Evolutionary conservation across 2,113 vertebrate species (phyloP).

Genomic region (Chunga burmeisteri): DNA sequence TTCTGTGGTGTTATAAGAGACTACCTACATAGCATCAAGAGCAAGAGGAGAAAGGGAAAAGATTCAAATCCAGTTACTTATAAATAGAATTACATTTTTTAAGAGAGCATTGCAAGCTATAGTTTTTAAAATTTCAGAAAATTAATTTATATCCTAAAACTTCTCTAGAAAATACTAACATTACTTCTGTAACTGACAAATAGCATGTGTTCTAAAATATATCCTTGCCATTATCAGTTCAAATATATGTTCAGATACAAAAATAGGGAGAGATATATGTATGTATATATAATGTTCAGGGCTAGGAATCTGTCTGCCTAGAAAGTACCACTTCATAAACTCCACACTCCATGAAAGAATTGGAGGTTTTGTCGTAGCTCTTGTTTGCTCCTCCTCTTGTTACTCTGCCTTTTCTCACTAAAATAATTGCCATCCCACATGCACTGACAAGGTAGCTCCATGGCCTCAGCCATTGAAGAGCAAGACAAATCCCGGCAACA

Average conservation of each 20-base stretch:
- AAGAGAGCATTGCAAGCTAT: background rate
- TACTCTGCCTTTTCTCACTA: background rate
- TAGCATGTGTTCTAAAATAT: background rate
- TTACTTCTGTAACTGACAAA: background rate
- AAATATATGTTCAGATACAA: background rate
- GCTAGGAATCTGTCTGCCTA: background rate
- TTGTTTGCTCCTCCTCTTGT: background rate
- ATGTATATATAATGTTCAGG: background rate
- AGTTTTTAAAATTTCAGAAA: background rate
- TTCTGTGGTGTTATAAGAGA: background rate
- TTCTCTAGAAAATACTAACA: background rate
- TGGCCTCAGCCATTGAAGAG: background rate
- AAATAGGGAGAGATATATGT: background rate
- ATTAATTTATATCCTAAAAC: background rate
- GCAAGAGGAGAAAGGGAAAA: background rate
- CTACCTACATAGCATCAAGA: background rate
- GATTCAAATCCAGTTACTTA: background rate
- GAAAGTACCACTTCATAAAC: background rate
- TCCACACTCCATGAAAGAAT: background rate
- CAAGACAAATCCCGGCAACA: background rate
- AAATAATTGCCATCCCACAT: background rate
- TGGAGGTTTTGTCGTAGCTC: background rate
- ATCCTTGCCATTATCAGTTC: background rate
- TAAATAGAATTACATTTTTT: background rate
- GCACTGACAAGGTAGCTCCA: background rate